A percentile compares a stretch with the other conserved stretches of the same genome.
These are phyloP conservation scores for Nomada ferruginata DNA, from an alignment of 2,888 invertebrate genomes.

Conservation along the genomic window DNA sequence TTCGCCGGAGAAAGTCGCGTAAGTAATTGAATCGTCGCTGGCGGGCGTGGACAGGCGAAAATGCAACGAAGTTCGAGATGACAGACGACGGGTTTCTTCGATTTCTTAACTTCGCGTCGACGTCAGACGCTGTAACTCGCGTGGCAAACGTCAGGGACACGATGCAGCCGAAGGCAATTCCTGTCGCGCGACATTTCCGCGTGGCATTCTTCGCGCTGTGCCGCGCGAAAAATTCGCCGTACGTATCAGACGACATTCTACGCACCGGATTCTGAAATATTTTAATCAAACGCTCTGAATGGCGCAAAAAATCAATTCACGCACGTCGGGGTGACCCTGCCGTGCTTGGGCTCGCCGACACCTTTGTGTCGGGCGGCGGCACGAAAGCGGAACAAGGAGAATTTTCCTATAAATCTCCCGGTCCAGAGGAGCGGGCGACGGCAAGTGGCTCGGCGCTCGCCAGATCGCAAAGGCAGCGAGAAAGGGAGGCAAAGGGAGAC, in stretches of 20 bases:
- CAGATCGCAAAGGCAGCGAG: slow-evolving; percentile 50
- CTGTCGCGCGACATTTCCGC: neutral
- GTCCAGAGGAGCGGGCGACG: slow-evolving; percentile 46
- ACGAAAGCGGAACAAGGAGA: slow-evolving; percentile 43
- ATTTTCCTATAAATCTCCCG: slow-evolving; percentile 59
- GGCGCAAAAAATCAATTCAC: slow-evolving; percentile 13
- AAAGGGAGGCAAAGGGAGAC: slow-evolving; percentile 42
- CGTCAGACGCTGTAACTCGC: neutral
- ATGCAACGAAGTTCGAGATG: neutral
- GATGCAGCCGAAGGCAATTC: neutral
- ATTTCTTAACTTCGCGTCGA: slow-evolving; percentile 31
- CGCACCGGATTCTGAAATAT: neutral
- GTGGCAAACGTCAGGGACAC: neutral
- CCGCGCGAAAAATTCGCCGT: too few relatives aligned
- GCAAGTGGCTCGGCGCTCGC: slow-evolving; percentile 54
- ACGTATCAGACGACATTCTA: neutral
- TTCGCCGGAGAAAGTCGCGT: slow-evolving; percentile 32
- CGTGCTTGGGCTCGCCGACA: slow-evolving; percentile 17
- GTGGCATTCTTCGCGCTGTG: neutral
- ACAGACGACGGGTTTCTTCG: neutral
- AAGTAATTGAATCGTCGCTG: slow-evolving; percentile 56
- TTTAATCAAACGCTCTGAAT: slow-evolving; percentile 2
- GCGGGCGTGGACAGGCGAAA: neutral
- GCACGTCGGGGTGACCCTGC: neutral
- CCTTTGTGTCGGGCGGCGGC: slow-evolving; percentile 17